Evolutionary conservation across 1,140 invertebrate genomes (phyloP).

Genomic region (Ceratina australensis): DNA sequence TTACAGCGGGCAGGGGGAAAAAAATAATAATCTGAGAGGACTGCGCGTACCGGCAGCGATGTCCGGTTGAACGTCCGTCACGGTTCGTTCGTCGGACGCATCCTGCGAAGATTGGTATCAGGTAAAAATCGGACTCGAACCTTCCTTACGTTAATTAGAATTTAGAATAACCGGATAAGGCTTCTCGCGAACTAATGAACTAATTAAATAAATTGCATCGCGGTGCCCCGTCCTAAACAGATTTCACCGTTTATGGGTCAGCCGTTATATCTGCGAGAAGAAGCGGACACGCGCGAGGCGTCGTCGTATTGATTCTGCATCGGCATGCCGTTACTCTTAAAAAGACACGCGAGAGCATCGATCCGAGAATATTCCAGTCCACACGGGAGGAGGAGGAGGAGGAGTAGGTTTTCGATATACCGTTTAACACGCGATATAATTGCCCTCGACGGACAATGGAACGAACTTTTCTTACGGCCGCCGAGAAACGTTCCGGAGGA

Average conservation of each 20-base stretch:
- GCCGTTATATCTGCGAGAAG: constrained; percentile 27
- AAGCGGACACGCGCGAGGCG: constrained; percentile 11
- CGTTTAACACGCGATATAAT: not conserved
- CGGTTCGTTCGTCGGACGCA: constrained; percentile 65
- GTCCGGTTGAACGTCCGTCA: constrained; percentile 72
- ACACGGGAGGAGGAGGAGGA: too few relatives aligned
- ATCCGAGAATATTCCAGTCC: constrained; percentile 13
- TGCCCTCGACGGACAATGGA: too few relatives aligned
- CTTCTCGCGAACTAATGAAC: constrained; percentile 4
- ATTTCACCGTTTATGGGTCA: constrained; percentile 43
- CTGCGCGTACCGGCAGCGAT: not conserved
- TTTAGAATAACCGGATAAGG: too few relatives aligned
- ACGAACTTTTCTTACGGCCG: too few relatives aligned
- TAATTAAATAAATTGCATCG: constrained; percentile 33
- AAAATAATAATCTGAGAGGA: too few relatives aligned
- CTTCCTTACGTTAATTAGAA: too few relatives aligned
- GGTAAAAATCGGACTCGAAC: constrained; percentile 2
- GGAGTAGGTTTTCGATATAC: not conserved
- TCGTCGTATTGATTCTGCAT: constrained; percentile 34
- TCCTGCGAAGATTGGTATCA: constrained; percentile 20
- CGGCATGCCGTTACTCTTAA: constrained; percentile 11
- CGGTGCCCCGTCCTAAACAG: not conserved
- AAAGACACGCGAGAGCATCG: constrained; percentile 32
- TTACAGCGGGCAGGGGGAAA: too few relatives aligned
- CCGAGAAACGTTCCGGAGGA: too few relatives aligned